Evolutionary conservation across 2,797 vertebrate species (phyloP).

Genomic region (Coracias cyanogaster): DNA sequence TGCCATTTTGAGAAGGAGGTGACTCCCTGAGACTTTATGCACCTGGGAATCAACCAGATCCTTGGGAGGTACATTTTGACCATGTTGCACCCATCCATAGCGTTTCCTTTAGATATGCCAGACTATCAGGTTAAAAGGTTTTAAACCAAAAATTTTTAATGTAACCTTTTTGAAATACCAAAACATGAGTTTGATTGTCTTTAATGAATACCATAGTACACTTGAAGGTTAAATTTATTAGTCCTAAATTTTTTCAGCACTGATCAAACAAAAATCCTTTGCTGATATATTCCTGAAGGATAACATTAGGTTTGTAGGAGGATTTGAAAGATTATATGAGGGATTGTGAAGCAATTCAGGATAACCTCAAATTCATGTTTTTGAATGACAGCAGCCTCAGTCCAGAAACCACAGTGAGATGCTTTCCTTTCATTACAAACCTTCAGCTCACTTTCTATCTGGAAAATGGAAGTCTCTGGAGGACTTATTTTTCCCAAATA

Average conservation of each 20-base stretch:
- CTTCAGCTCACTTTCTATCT: background rate
- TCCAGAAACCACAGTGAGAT: background rate
- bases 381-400: background rate
- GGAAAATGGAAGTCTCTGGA: background rate
- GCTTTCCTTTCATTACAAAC: background rate
- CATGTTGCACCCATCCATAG: background rate
- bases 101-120: background rate
- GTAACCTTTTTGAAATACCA: background rate
- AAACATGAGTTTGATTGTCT: background rate
- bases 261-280: background rate
- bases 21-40: background rate
- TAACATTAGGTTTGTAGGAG: background rate
- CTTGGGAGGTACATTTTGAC: background rate
- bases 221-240: background rate
- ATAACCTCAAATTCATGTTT: background rate
- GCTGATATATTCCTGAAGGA: background rate
- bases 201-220: background rate
- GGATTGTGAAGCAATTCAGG: slow-evolving; percentile 18
- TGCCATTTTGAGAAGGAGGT: background rate
- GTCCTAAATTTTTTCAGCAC: background rate
- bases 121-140: background rate
- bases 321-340: slow-evolving; percentile 14
- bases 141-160: background rate
- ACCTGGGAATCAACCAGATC: background rate
- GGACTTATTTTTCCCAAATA: background rate